Evolutionary conservation across 2,113 vertebrate species (phyloP), one percentile per base, ranked within the genome.

Genomic region (Nothobranchius kuhntae): DNA sequence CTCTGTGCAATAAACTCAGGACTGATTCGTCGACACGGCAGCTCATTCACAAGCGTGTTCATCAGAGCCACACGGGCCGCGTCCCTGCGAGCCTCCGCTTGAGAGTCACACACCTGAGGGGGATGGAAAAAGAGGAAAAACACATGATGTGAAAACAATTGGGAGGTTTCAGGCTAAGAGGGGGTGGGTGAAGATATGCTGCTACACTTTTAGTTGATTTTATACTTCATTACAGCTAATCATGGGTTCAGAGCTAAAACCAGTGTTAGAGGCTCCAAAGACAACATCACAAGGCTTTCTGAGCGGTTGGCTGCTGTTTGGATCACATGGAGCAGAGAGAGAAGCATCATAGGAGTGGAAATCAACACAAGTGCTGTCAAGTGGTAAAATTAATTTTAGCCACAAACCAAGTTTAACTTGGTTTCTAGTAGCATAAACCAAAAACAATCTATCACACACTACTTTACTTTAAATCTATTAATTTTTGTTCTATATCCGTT

Each of bases 1-100:
- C 95, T 96, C 63, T 91, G 91, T 72, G 91, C 72, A 54, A 97
- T 95, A 85, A 97, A 97, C 67, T 95, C 93, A 53, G 93, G 89
- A 80, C 89, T 93, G 87, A 96, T 96, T 42, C 82, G 90, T 54
- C 94, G 92, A 46, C 93, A 95, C 5, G 95, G 95, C 83, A 96
- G 80, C 82, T 96, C 94, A 11, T 96, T 97, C 86, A 95, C 95
- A 17, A 96, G 91, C 5, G 95, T 96, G 86, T 96, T 96, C 93
- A 98, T 95, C 60, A 97, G 87, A 13, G 96, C 95, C 73, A 96
- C 93, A 60, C 95, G 95, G 9, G 95, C 95, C 3, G 95, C 95
- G 72, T 96, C 95, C 68, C 95, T 86, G 21, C 95, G 94, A 75
- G 95, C 95, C 80, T 96, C 95, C 0, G 95, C 95, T 88, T 94